Base-by-base conservation (phyloP, 35 echinoderm and acorn worm species). In the Heliocidaris tuberculata region DNA sequence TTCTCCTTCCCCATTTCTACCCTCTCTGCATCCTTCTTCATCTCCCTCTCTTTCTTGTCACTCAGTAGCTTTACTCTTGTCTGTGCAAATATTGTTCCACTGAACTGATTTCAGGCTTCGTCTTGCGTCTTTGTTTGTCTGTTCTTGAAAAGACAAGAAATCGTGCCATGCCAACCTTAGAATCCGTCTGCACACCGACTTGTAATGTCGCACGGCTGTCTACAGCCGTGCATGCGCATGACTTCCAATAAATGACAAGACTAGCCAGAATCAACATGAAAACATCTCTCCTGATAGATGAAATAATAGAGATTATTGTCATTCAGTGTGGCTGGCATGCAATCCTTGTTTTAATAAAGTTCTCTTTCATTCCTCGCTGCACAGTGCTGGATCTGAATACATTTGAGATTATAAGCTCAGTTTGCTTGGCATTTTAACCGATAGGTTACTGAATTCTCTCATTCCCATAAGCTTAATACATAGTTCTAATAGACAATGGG, bases 41-140 rank as follows among this genome's bases (percentile, higher is more conserved):
- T 78, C 65, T 78, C 21, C 65, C 65, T 5, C 27, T n/a, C 65
- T 7, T 78, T n/a, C 65, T 78, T 78, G 65, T 78, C 65, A 78
- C 65, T 27, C 65, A 78, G 65, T 78, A 78, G 65, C 65, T 78
- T 78, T 78, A 78, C 65, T 78, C 65, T 78, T 78, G 65, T 78
- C 65, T 78, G 65, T 78, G 65, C 65, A 78, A 78, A 78, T 78
- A 78, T 78, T 78, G 65, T 78, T 78, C 21, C 65, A 78, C 65
- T n/a, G 65, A 78, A 78, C 65, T 78, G 65, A 78, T 78, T 78
- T 78, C 27, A 78, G 21, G 65, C 65, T 78, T 78, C 65, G 65
- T 78, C 65, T 78, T 78, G 65, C 65, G 27, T 78, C 65, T 78
- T n/a, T 78, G 65, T 78, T 78, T 78, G 65, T n/a, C 65, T 78